phyloP scores from a whole-genome alignment of 2,797 vertebrate genomes.

The Gymnothorax javanicus region DNA sequence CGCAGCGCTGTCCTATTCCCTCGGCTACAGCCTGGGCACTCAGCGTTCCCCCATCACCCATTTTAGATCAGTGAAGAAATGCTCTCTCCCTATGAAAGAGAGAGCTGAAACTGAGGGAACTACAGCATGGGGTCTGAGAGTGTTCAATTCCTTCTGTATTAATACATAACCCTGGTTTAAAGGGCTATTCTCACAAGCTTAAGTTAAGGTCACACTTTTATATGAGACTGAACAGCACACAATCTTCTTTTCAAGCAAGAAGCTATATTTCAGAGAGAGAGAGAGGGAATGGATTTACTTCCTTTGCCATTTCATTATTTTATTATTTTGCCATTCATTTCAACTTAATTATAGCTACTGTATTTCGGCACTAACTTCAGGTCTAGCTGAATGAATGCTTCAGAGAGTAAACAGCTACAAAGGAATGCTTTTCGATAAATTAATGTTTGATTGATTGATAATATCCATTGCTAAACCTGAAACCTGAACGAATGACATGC shows the following conservation, averaged over 20 bases:
- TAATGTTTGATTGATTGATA: not conserved
- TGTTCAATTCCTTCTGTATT: not conserved
- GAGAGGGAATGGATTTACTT: not conserved
- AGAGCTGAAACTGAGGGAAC: not conserved
- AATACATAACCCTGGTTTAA: not conserved
- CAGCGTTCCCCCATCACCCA: not conserved
- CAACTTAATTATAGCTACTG: not conserved
- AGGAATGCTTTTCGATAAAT: not conserved
- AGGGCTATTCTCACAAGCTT: not conserved
- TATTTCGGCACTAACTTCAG: not conserved
- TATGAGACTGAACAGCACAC: too few species aligned
- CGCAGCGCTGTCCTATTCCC: not conserved
- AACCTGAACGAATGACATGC: conserved; percentile 6
- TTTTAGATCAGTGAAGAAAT: conserved; percentile 1
- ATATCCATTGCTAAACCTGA: not conserved
- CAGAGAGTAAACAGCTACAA: not conserved
- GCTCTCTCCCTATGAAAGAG: not conserved
- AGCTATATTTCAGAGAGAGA: too few species aligned
- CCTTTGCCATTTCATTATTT: not conserved
- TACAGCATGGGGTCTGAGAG: not conserved
- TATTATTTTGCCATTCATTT: conserved; percentile 12
- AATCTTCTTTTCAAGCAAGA: not conserved
- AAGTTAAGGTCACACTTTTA: not conserved
- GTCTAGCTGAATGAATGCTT: not conserved
- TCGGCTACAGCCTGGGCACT: not conserved